Base-by-base conservation (phyloP, 92 coral and sea anemone species). In the Muricea muricata region DNA sequence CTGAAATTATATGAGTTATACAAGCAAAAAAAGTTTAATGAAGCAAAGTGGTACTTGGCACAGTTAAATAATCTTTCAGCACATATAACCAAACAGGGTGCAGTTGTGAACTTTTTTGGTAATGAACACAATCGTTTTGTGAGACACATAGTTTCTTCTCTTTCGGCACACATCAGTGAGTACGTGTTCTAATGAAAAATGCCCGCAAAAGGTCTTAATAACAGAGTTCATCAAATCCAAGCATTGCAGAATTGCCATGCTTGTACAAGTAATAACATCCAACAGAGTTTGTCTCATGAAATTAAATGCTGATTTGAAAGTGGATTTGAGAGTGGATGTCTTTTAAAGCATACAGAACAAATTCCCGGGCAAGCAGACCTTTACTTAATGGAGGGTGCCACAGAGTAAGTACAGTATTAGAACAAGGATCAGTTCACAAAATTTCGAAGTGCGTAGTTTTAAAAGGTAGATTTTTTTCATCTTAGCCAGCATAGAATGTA, bases 51-150 rank as follows among this genome's bases (percentile, higher is more conserved):
- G 75, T 31, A 68, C 15, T 34, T 33, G n/a, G 75, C 75, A 3
- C 25, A 68, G 75, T 68, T 68, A 39, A 68, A 68, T 50, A 34
- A 68, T n/a, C 47, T 68, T 32, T 50, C 75, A 32, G 75, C 47
- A 68, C 12, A 24, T 32, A 33, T 50, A 68, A 31, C 75, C 40
- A 34, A 68, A 1, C 48, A 68, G 15, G 46, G 45, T 0, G 7
- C 45, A 40, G 75, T 37, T 32, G 75, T 33, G 11, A 50, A 68
- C 35, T 68, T 68, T 68, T 68, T 31, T 68, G 75, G 75, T 15
- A 68, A 68, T 34, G 75, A 68, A 33, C 75, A 68, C 75, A 68
- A 68, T 40, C 46, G 18, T 47, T 68, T 68, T 68, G 75, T 68
- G 45, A 68, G 45, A 25, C 75, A 68, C 75, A 17, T 68, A 32